A percentile compares a stretch with the other conserved stretches of the same genome.
Conservation (phyloP, 2,797 vertebrate species). For the Anas capensis region DNA sequence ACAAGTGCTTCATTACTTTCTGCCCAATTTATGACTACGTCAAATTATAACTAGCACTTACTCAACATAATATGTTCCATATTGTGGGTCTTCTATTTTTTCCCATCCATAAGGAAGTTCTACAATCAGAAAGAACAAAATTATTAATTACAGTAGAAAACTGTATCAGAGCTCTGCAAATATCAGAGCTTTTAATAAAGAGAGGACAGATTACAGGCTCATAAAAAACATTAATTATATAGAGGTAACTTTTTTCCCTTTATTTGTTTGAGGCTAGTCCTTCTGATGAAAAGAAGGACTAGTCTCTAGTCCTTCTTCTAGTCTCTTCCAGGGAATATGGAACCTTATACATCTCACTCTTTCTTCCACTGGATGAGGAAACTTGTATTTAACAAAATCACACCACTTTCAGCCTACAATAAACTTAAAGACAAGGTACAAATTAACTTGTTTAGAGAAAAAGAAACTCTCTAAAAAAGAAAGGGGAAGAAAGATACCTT, state of each 20-base stretch:
- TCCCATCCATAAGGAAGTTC: constrained; percentile 99
- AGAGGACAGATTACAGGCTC: neutral
- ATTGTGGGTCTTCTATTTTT: constrained; percentile 97
- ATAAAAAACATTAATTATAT: neutral
- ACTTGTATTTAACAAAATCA: neutral
- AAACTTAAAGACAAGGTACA: neutral
- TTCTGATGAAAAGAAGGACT: neutral
- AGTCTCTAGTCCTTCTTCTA: no score
- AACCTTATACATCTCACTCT: neutral
- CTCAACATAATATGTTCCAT: constrained; percentile 96
- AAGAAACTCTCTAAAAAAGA: neutral
- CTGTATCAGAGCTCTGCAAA: neutral
- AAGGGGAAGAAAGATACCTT: neutral
- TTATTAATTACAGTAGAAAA: neutral
- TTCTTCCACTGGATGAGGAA: neutral
- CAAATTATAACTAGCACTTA: constrained; percentile 81
- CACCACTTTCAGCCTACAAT: neutral
- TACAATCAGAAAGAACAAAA: constrained; percentile 73
- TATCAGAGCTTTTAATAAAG: neutral
- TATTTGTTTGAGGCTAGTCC: neutral
- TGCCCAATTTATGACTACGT: neutral
- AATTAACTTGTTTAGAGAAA: neutral
- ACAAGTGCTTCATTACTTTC: neutral
- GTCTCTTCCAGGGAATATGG: neutral
- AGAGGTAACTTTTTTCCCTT: neutral